Base-by-base conservation (phyloP, 2,888 invertebrate species). In the Tholera decimalis region DNA sequence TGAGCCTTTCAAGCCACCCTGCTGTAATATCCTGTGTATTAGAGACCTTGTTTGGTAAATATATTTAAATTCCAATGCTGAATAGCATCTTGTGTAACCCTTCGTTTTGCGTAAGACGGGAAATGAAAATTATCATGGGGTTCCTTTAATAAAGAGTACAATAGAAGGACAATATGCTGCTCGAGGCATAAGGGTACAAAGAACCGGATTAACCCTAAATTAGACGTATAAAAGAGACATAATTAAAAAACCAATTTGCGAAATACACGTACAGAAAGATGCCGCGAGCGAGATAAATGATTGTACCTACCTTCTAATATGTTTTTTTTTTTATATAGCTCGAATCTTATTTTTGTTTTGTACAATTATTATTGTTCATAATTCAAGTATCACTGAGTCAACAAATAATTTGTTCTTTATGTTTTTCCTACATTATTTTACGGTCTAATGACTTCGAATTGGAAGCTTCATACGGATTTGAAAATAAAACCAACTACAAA, bases 201-300 rank as follows among this genome's bases (percentile, higher is more conserved):
- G 79, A 79, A 77, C 79, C 73, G 84, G 85, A 85, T 86, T 85
- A 88, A 85, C 84, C 83, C 85, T 85, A 87, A 89, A 89, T 89
- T 87, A 88, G 88, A 86, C 79, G 85, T 86, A 86, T 85, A 89
- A 88, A 87, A 88, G 86, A 86, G 83, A 83, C 83, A 86, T 91
- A 92, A 92, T 92, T 92, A 92, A 92, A 92, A 92, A 92, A 88
- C 83, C 88, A 91, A 92, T 91, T 92, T 91, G 79, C 71, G 63
- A 80, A 82, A 73, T 76, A 80, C 65, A 76, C 65, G 78, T 58
- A 62, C 55, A 61, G 66, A 82, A 77, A 82, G 72, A 83, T 66
- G 75, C 82, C 81, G 69, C 71, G 56, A 79, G 77, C 81, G 65
- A 79, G 79, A 66, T 68, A 73, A 73, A 70, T 76, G 33, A 66